Conservation (phyloP, 2,888 invertebrate genomes). For the Acleris holmiana region DNA sequence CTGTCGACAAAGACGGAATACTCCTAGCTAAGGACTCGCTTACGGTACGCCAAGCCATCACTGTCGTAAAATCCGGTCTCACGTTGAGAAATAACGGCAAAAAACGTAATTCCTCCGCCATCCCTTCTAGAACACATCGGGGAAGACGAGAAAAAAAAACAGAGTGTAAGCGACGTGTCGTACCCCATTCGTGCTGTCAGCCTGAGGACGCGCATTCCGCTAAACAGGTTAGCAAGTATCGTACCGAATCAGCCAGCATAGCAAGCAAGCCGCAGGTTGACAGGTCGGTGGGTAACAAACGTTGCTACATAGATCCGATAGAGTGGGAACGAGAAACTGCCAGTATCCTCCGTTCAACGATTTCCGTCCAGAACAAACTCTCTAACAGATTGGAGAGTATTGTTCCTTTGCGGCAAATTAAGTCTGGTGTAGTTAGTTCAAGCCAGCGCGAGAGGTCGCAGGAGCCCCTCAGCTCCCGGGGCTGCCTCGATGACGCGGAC, state of each 20-base stretch:
- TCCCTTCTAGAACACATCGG: conserved; percentile 79
- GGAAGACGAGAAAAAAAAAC: conserved; percentile 76
- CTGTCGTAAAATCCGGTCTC: conserved; percentile 75
- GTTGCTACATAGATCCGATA: conserved; percentile 80
- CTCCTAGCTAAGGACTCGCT: conserved; percentile 67
- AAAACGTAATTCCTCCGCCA: conserved; percentile 80
- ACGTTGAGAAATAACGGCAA: conserved; percentile 66
- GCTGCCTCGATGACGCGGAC: conserved; percentile 58
- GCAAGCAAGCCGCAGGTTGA: conserved; percentile 68
- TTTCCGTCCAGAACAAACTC: conserved; percentile 76
- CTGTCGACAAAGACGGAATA: conserved; percentile 70
- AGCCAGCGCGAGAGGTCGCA: conserved; percentile 49
- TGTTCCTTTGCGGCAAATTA: conserved; percentile 61
- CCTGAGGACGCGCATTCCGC: conserved; percentile 59
- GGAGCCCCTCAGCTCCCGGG: conserved; percentile 58
- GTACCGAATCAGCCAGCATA: conserved; percentile 76
- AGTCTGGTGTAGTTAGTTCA: conserved; percentile 61
- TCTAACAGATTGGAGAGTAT: conserved; percentile 57
- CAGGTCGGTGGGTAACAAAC: conserved; percentile 80
- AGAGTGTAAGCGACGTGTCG: conserved; percentile 70
- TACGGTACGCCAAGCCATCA: conserved; percentile 79
- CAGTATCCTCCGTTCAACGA: conserved; percentile 79
- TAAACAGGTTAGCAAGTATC: conserved; percentile 63
- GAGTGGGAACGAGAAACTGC: conserved; percentile 84
- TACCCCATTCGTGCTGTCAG: conserved; percentile 74